Base-by-base conservation (phyloP, 1,140 invertebrate genomes). In the Kradibia gibbosae region DNA sequence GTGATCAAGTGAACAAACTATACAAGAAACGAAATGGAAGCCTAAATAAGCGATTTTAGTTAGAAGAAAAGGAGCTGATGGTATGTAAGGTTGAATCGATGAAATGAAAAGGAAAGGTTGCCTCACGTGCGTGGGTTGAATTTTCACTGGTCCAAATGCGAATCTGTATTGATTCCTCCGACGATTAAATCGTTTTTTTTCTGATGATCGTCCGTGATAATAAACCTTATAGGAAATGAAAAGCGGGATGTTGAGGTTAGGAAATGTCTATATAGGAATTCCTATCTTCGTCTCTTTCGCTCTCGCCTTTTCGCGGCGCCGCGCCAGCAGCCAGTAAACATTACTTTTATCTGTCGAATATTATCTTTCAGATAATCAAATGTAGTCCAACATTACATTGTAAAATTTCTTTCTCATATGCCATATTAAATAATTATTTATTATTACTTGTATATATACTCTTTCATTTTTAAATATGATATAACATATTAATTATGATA, bases 21-120 rank as follows among this genome's bases (percentile, higher is more conserved):
- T 42, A 57, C 39, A 75, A 73, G 71, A 57, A 75, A 75, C 53
- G 73, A 75, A 75, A 75, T 75, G 73, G 73, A 75, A 75, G 73
- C 73, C 53, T 53, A 31, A 71, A 70, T 10, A 55, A 78, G 77
- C 60, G 60, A 78, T 31, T 78, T 67, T 36, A 45, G n/a, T 20
- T 53, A 76, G 57, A 76, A 62, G n/a, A 76, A 60, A 50, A 67
- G 25, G 25, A 53, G 45, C 13, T 20, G 15, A 34, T 67, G 48
- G 4, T 62, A 57, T 62, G 48, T 39, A 76, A 31, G 62, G 57
- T n/a, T 22, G 11, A 73, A 78, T 17, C 8, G 2, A 67, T 67
- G n/a, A 78, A 78, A 67, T 67, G 0, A 78, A 62, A 67, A 78
- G n/a, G 45, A 39, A n/a, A 65, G 20, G 17, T 62, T 5, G 39